These are phyloP conservation scores for Pionites leucogaster DNA, from an alignment of 2,113 vertebrate species.

Conservation along the genomic window DNA sequence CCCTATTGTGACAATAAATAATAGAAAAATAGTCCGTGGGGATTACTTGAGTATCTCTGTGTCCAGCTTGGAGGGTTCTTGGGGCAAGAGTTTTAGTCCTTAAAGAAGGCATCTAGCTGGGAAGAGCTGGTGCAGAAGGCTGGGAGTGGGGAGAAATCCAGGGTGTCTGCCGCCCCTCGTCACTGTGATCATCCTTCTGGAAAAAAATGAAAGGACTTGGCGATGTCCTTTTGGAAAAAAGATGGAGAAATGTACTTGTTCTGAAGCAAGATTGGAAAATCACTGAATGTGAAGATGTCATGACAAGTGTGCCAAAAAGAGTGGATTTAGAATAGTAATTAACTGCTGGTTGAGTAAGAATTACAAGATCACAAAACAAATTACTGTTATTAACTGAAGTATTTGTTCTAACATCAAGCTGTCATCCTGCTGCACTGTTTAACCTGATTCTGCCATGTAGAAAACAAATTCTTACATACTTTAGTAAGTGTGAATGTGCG, in stretches of 20 bases:
- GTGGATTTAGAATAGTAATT: constrained; percentile 33
- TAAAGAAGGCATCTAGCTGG: not conserved
- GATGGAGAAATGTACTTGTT: not conserved
- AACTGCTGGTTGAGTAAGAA: constrained; percentile 6
- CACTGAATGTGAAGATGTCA: not conserved
- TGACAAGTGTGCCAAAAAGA: constrained; percentile 13
- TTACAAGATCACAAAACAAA: constrained; percentile 45
- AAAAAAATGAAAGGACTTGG: not conserved
- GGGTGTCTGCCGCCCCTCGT: not conserved
- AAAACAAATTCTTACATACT: not conserved
- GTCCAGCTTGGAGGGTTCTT: not conserved
- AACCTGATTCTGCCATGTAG: not conserved
- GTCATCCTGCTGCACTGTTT: not conserved
- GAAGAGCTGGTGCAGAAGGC: not conserved
- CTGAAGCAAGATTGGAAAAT: not conserved
- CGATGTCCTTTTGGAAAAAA: not conserved
- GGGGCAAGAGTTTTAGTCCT: not conserved
- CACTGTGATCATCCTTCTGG: not conserved
- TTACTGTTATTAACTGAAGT: constrained; percentile 41
- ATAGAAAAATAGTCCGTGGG: not conserved
- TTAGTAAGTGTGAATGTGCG: not conserved
- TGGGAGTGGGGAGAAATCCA: not conserved
- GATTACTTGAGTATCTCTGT: not conserved
- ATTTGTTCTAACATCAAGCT: not conserved
- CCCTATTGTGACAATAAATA: not conserved